Percentiles rank a stretch among this genome's conserved stretches.
These are phyloP conservation scores for Chiroxiphia lanceolata DNA, from an alignment of 2,797 vertebrate genomes.

Conservation along the genomic window DNA sequence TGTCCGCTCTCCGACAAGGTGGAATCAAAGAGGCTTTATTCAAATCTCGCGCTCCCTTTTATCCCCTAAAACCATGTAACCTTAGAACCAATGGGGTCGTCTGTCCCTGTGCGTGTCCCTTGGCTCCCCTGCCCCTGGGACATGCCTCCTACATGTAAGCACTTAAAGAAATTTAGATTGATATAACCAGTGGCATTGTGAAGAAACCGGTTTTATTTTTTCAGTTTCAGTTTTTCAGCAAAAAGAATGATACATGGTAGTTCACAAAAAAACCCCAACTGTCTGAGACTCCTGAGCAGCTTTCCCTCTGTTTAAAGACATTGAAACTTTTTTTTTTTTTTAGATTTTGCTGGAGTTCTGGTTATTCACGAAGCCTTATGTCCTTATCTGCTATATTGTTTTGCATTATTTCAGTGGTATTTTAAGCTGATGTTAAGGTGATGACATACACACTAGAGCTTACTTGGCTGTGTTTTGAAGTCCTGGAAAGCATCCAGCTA, in stretches of 20 bases:
- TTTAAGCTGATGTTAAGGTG: conserved; percentile 67
- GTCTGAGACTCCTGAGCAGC: conserved; percentile 28
- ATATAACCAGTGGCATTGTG: neutral
- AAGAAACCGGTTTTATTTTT: neutral
- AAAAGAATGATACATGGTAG: neutral
- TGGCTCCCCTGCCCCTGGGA: too few species aligned
- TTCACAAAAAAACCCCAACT: neutral
- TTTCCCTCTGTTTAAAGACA: conserved; percentile 36
- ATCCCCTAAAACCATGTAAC: too few species aligned
- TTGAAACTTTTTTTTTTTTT: neutral
- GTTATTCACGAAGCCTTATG: conserved; percentile 53
- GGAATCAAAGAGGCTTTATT: too few species aligned
- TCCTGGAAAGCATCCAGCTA: conserved; percentile 55
- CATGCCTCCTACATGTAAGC: neutral
- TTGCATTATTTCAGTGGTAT: conserved; percentile 68
- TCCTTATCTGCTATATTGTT: conserved; percentile 47
- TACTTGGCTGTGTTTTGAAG: conserved; percentile 49
- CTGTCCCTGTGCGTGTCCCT: too few species aligned
- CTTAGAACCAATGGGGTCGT: too few species aligned
- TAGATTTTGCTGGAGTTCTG: neutral
- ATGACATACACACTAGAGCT: conserved; percentile 62
- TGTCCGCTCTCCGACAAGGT: too few species aligned
- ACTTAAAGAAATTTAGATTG: neutral
- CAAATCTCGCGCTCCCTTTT: too few species aligned
- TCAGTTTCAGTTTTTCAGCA: neutral